These are phyloP conservation scores for Glyphotaelius pellucidus DNA, from an alignment of 2,888 invertebrate species.

Conservation along the genomic window DNA sequence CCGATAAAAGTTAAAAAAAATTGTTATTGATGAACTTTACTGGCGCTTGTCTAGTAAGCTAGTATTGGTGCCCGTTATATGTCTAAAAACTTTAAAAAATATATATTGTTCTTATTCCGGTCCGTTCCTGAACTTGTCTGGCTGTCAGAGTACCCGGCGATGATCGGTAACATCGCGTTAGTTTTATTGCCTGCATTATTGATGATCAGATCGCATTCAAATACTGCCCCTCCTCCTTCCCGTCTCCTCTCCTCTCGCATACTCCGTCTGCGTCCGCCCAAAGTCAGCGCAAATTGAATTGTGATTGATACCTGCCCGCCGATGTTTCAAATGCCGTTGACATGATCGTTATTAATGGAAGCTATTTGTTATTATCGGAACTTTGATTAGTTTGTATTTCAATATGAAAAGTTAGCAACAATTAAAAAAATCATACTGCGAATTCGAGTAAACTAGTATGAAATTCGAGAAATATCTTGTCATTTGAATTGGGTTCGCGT, in stretches of 20 bases:
- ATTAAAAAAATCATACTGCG: too few relatives aligned
- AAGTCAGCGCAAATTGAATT: conserved; percentile 2
- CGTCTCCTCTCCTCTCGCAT: neutral
- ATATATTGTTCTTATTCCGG: neutral
- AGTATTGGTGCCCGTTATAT: neutral
- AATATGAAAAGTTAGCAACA: neutral
- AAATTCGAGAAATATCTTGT: neutral
- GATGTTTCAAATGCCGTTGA: conserved; percentile 7
- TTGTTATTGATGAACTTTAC: too few relatives aligned
- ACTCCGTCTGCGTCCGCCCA: neutral
- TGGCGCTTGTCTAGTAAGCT: too few relatives aligned
- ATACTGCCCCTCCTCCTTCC: neutral
- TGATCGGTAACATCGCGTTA: neutral
- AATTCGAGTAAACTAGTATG: neutral
- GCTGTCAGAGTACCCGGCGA: neutral
- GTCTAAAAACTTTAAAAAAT: neutral
- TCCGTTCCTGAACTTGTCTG: neutral
- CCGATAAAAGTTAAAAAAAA: too few relatives aligned
- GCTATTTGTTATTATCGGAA: neutral
- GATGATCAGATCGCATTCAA: neutral
- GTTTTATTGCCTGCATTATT: conserved; percentile 24
- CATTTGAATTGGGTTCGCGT: neutral
- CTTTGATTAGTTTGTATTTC: neutral
- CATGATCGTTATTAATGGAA: conserved; percentile 11
- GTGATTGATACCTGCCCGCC: neutral